These are phyloP conservation scores for Actinia tenebrosa DNA, from an alignment of 64 coral and sea anemone species.

Conservation along the genomic window DNA sequence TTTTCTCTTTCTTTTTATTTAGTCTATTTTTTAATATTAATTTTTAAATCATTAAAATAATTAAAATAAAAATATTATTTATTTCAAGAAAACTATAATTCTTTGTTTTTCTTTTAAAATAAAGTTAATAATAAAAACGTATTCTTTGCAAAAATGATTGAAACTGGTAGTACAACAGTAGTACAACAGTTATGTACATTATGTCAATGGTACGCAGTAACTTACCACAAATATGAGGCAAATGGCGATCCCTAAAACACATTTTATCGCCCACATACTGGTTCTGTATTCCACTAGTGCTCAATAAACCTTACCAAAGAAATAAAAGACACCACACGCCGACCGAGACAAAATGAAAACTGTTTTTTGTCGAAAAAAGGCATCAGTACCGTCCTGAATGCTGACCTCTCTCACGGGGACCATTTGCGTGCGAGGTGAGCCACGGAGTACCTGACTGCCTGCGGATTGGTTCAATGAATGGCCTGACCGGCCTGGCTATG, in stretches of 20 bases:
- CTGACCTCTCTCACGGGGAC: neutral
- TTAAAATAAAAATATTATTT: too few species aligned
- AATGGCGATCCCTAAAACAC: neutral
- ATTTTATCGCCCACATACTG: neutral
- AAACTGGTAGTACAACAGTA: too few species aligned
- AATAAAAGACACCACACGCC: neutral
- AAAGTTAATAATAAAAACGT: too few species aligned
- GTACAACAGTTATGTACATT: too few species aligned
- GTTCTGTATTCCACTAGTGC: neutral
- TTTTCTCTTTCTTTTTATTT: too few species aligned
- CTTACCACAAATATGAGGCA: neutral
- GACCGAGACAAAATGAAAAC: neutral
- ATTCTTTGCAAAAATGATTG: too few species aligned
- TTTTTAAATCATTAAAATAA: too few species aligned
- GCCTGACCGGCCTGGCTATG: neutral
- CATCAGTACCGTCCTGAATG: neutral
- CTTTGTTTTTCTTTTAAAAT: too few species aligned
- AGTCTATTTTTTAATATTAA: too few species aligned
- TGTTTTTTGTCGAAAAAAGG: neutral
- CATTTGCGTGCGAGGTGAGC: neutral
- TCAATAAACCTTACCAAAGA: neutral
- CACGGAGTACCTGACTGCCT: neutral
- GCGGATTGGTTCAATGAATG: neutral
- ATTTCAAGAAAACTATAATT: too few species aligned
- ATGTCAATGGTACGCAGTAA: neutral